Evolutionary conservation across 2,113 vertebrate species (phyloP).

Genomic region (Microcebus murinus): DNA sequence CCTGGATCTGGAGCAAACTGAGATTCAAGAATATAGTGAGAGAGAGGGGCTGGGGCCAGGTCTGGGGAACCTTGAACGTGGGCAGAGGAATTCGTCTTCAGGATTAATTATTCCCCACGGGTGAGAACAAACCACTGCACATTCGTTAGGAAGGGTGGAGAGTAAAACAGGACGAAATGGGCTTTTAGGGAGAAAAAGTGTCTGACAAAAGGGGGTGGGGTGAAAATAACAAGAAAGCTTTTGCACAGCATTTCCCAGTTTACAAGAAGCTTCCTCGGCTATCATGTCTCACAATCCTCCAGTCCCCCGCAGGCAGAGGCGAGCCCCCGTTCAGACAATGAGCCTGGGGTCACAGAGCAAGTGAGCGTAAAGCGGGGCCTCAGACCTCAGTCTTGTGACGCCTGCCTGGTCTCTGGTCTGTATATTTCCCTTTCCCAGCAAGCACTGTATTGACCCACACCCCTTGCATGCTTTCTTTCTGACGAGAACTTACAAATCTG

Average conservation of each 20-base stretch:
- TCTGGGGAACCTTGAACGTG: background rate
- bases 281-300: fast-evolving
- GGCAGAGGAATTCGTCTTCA: background rate
- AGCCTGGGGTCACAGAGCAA: background rate
- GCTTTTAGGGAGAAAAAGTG: background rate
- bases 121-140: background rate
- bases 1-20: background rate
- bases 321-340: background rate
- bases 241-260: background rate
- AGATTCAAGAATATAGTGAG: background rate
- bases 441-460: background rate
- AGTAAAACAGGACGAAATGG: background rate
- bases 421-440: background rate
- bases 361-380: background rate
- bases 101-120: background rate
- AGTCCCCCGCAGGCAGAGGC: background rate
- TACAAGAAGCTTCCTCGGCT: background rate
- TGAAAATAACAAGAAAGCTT: background rate
- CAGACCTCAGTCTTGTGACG: background rate
- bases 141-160: background rate
- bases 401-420: background rate
- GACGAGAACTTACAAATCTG: background rate
- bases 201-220: background rate
- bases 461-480: background rate
- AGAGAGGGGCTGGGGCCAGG: background rate